A percentile compares a stretch with the other conserved stretches of the same genome.
Evolutionary conservation across 1,140 invertebrate species (phyloP).

Genomic region (Formica exsecta): DNA sequence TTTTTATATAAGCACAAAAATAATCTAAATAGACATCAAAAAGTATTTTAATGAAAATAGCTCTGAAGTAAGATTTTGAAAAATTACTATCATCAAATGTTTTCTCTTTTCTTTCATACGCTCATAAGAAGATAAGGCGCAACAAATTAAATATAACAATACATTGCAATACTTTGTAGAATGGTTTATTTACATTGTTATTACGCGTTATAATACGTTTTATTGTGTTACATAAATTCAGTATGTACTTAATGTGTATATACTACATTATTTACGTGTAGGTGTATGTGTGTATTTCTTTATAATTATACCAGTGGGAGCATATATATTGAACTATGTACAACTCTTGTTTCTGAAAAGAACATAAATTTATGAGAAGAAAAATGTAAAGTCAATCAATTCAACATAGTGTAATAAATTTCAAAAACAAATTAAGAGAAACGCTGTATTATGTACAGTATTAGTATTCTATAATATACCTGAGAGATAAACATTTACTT

Average conservation of each 20-base stretch:
- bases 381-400: constrained; percentile 4
- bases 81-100: constrained; percentile 52
- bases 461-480: constrained; percentile 5
- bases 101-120: constrained; percentile 32
- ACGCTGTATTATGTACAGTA: constrained; percentile 38
- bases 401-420: constrained; percentile 33
- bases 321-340: constrained; percentile 60
- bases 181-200: constrained; percentile 77
- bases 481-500: constrained; percentile 62
- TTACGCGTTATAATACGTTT: constrained; percentile 61
- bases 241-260: constrained; percentile 63
- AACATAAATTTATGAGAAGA: constrained; percentile 3
- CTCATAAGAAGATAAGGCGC: constrained; percentile 16
- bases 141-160: constrained; percentile 26
- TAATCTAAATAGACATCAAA: constrained; percentile 40
- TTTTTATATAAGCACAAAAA: constrained; percentile 19
- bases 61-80: constrained; percentile 59
- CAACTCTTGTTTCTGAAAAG: constrained; percentile 35
- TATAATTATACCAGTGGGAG: constrained; percentile 68
- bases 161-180: constrained; percentile 56
- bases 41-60: constrained; percentile 43
- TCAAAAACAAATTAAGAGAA: constrained; percentile 38
- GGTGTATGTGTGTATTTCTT: not conserved
- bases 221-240: constrained; percentile 61
- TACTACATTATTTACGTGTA: constrained; percentile 52